These are phyloP conservation scores for Pyrocoelia pectoralis DNA, from an alignment of 2,888 invertebrate genomes.

Conservation along the genomic window DNA sequence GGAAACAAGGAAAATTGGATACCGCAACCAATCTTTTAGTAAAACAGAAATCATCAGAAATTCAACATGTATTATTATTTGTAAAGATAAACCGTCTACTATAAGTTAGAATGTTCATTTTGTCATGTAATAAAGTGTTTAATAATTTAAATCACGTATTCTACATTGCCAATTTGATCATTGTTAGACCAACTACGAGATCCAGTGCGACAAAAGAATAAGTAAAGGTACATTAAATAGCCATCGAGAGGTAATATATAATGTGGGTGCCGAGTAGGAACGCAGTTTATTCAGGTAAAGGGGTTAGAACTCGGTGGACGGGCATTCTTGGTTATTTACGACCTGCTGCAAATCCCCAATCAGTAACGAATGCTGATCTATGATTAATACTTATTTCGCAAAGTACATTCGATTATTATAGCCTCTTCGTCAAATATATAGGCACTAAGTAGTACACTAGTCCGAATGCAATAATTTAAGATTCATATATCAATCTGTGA, in stretches of 20 bases:
- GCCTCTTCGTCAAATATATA: conserved; percentile 21
- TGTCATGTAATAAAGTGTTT: no score
- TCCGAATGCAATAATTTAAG: neutral
- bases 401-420: conserved; percentile 30
- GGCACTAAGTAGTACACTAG: neutral
- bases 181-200: conserved; percentile 35
- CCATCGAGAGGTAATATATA: conserved; percentile 45
- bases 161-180: conserved; percentile 32
- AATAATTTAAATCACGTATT: conserved; percentile 10
- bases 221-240: conserved; percentile 49
- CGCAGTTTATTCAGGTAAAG: conserved; percentile 37
- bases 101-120: no score
- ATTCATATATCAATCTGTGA: no score
- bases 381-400: conserved; percentile 41
- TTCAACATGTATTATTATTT: neutral
- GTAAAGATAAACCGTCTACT: neutral
- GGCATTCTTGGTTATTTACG: conserved; percentile 50
- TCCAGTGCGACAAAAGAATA: conserved; percentile 38
- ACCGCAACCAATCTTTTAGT: neutral
- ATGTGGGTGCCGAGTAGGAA: conserved; percentile 43
- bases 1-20: conserved; percentile 4
- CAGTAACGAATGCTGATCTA: conserved; percentile 50
- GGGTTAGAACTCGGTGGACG: conserved; percentile 46
- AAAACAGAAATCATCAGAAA: conserved; percentile 3
- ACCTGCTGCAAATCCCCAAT: conserved; percentile 51